A percentile compares a stretch with the other conserved stretches of the same genome.
Conservation (phyloP, 2,888 invertebrate genomes). For the Agapostemon virescens region DNA sequence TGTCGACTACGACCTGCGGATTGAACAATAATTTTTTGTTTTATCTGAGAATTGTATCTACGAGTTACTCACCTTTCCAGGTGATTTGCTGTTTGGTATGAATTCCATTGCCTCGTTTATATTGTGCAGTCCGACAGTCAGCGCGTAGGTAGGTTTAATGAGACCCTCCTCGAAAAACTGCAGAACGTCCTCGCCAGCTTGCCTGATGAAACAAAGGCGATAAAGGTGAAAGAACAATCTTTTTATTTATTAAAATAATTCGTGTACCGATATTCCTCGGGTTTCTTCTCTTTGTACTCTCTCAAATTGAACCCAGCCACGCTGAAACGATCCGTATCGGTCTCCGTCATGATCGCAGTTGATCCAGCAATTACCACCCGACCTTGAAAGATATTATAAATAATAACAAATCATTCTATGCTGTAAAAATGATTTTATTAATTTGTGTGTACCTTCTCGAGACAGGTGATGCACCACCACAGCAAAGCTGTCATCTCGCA, state of each 20-base stretch:
- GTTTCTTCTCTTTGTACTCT: conserved; percentile 81
- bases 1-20: conserved; percentile 73
- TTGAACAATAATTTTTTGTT: conserved; percentile 26
- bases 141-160: conserved; percentile 83
- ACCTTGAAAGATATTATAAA: conserved; percentile 64
- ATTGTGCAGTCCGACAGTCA: conserved; percentile 82
- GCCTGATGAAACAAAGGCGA: conserved; percentile 70
- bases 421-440: conserved; percentile 6
- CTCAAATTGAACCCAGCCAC: conserved; percentile 82
- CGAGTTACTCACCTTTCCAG: conserved; percentile 82
- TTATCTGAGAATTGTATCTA: background rate
- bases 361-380: conserved; percentile 78
- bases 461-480: conserved; percentile 76
- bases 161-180: conserved; percentile 84
- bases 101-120: conserved; percentile 84
- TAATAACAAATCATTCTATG: conserved; percentile 35
- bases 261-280: conserved; percentile 82
- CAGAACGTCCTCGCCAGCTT: conserved; percentile 83
- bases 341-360: conserved; percentile 74
- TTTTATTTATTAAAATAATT: background rate
- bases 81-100: conserved; percentile 82
- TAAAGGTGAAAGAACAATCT: conserved; percentile 2
- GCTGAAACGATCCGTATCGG: conserved; percentile 79
- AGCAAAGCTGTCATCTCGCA: conserved; percentile 75
- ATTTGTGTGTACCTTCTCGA: conserved; percentile 72